These are phyloP conservation scores for Drosophila elegans DNA, from an alignment of 1,140 invertebrate genomes.

Conservation along the genomic window DNA sequence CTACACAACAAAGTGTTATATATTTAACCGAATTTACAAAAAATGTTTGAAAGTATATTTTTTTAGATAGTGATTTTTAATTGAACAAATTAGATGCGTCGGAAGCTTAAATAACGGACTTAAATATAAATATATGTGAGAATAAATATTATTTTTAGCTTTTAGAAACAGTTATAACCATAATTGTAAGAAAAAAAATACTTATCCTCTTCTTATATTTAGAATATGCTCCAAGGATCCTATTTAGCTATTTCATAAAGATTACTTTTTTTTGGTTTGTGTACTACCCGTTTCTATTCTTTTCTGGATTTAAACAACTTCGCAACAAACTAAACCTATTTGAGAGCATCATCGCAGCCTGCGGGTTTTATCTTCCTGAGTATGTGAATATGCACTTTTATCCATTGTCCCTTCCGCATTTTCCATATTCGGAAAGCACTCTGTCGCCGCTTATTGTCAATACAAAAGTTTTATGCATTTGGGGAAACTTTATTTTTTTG, in stretches of 20 bases:
- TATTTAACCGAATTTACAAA: background rate
- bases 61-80: background rate
- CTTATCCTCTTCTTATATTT: too few species aligned
- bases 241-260: background rate
- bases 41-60: background rate
- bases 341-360: conserved; percentile 31
- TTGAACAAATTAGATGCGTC: too few species aligned
- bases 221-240: too few species aligned
- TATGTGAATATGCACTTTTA: conserved; percentile 20
- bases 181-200: too few species aligned
- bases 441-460: conserved; percentile 73
- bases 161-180: too few species aligned
- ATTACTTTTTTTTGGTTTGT: background rate
- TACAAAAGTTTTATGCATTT: conserved; percentile 78
- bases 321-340: conserved; percentile 68
- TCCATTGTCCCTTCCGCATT: conserved; percentile 6
- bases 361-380: conserved; percentile 60
- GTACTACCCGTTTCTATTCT: too few species aligned
- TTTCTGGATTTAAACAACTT: conserved; percentile 33
- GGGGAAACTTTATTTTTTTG: conserved; percentile 55
- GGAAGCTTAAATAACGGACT: too few species aligned
- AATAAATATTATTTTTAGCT: too few species aligned
- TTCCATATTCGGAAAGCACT: conserved; percentile 49
- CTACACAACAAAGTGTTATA: background rate
- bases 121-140: too few species aligned